These are phyloP conservation scores for Agrochola macilenta DNA, from an alignment of 2,888 invertebrate genomes.

Conservation along the genomic window DNA sequence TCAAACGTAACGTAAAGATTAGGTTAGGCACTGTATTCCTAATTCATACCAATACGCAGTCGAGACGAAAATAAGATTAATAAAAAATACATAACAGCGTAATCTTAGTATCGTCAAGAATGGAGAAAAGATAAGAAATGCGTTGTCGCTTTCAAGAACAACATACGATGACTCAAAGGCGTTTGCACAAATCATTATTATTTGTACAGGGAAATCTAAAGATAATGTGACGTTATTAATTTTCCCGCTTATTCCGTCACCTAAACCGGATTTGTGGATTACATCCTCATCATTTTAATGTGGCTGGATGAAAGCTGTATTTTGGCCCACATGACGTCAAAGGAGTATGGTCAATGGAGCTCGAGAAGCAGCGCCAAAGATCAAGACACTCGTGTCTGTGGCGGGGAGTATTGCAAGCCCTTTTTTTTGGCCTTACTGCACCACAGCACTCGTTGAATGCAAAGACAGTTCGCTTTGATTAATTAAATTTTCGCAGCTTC, in stretches of 20 bases:
- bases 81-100: constrained; percentile 10
- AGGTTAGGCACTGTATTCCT: constrained; percentile 21
- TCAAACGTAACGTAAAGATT: constrained; percentile 33
- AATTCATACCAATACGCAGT: constrained; percentile 16
- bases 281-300: neutral
- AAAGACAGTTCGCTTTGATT: neutral
- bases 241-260: constrained; percentile 13
- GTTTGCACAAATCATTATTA: constrained; percentile 19
- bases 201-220: constrained; percentile 28
- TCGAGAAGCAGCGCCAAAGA: neutral
- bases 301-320: constrained; percentile 6
- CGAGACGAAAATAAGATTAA: constrained; percentile 43
- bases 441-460: neutral
- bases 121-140: constrained; percentile 28
- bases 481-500: neutral
- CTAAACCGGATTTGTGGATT: constrained; percentile 2
- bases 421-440: neutral
- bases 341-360: neutral
- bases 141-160: constrained; percentile 26
- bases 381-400: neutral
- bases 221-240: constrained; percentile 23
- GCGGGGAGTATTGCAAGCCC: neutral
- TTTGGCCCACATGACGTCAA: constrained; percentile 12
- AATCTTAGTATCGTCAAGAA: constrained; percentile 13
- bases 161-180: constrained; percentile 34